Conservation (phyloP, 2,888 invertebrate species). For the Dinocampus coccinellae region DNA sequence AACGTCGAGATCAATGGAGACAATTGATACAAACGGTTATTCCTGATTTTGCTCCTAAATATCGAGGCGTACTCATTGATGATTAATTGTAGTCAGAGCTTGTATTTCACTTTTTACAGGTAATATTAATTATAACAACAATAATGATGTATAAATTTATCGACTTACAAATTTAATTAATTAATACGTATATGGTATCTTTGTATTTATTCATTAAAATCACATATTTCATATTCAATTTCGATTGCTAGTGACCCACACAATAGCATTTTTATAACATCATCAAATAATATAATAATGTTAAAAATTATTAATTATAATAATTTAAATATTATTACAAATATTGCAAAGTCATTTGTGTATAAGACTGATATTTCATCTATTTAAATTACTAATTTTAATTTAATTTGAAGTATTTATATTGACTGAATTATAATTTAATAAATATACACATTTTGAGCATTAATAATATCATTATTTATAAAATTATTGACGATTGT, state of each 20-base stretch:
- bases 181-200: too few relatives aligned
- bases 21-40: slow-evolving; percentile 60
- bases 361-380: neutral
- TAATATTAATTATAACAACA: too few relatives aligned
- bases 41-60: slow-evolving; percentile 61
- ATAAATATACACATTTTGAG: slow-evolving; percentile 22
- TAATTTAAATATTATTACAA: slow-evolving; percentile 40
- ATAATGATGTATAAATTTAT: too few relatives aligned
- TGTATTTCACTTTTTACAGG: neutral
- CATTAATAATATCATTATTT: slow-evolving; percentile 31
- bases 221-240: too few relatives aligned
- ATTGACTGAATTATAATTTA: neutral
- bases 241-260: too few relatives aligned
- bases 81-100: slow-evolving; percentile 38
- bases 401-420: neutral
- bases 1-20: slow-evolving; percentile 57
- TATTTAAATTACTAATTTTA: neutral
- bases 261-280: too few relatives aligned
- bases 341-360: slow-evolving; percentile 37
- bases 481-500: slow-evolving; percentile 22
- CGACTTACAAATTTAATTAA: too few relatives aligned
- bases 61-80: slow-evolving; percentile 53
- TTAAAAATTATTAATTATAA: too few relatives aligned
- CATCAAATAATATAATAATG: too few relatives aligned
- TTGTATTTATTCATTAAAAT: too few relatives aligned